Evolutionary conservation across 2,797 vertebrate species (phyloP).

Genomic region (Betta splendens): DNA sequence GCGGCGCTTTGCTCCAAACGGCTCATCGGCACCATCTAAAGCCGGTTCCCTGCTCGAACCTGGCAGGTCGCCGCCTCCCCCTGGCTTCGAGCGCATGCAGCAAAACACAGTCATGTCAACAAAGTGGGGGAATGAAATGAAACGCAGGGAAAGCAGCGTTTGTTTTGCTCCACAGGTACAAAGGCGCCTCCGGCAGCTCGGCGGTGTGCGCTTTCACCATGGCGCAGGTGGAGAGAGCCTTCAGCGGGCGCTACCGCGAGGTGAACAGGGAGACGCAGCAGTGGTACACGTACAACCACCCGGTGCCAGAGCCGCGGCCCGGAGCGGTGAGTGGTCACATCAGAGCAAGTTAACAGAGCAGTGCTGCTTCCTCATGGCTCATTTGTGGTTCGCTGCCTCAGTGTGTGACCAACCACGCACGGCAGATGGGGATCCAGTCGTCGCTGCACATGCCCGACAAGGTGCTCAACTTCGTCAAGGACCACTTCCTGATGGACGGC

Average conservation of each 20-base stretch:
- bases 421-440: constrained; percentile 86
- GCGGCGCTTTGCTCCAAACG: not conserved
- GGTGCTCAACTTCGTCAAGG: constrained; percentile 95
- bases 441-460: constrained; percentile 94
- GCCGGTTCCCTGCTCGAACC: constrained; percentile 15
- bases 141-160: not conserved
- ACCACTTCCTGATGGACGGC: constrained; percentile 94
- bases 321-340: constrained; percentile 82
- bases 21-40: constrained; percentile 31
- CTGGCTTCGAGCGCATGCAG: constrained; percentile 28
- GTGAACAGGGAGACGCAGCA: constrained; percentile 93
- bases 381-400: constrained; percentile 58
- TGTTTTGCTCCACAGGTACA: constrained; percentile 74
- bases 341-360: too few species aligned
- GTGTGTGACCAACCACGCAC: constrained; percentile 88
- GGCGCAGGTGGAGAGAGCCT: constrained; percentile 86
- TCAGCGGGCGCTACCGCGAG: constrained; percentile 88
- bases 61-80: constrained; percentile 33
- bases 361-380: too few species aligned
- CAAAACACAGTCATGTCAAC: constrained; percentile 45
- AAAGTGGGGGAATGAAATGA: constrained; percentile 27
- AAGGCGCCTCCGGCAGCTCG: constrained; percentile 85
- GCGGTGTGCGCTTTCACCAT: constrained; percentile 92
- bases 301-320: constrained; percentile 86
- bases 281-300: constrained; percentile 91